Evolutionary conservation across 2,113 vertebrate species (phyloP).

Genomic region (Mormyrus iriodes): DNA sequence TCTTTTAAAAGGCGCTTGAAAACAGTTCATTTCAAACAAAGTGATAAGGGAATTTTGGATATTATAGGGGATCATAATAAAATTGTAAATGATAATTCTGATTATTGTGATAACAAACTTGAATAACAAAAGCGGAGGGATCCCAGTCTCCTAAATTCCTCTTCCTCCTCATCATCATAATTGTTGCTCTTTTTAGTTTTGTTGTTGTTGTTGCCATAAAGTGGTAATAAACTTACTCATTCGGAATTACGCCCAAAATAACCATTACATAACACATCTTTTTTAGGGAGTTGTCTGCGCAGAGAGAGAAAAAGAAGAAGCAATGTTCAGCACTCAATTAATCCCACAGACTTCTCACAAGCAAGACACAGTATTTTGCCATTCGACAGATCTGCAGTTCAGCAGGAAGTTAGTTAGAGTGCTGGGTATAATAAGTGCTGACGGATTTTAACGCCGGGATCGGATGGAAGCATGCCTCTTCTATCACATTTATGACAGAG

Average conservation of each 20-base stretch:
- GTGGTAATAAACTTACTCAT: background rate
- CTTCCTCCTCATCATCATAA: background rate
- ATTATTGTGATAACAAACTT: background rate
- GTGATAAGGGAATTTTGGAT: background rate
- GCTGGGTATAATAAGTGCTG: background rate
- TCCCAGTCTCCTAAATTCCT: background rate
- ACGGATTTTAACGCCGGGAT: background rate
- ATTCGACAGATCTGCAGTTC: background rate
- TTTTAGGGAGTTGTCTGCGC: background rate
- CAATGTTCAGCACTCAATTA: background rate
- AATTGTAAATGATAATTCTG: background rate
- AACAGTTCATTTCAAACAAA: background rate
- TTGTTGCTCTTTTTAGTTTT: background rate
- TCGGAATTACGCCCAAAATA: background rate
- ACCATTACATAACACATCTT: background rate
- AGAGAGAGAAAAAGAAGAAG: background rate
- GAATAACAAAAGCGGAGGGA: background rate
- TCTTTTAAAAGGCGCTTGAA: background rate
- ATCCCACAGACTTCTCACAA: background rate
- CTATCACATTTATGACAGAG: background rate
- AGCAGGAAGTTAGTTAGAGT: background rate
- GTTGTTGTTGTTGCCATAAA: background rate
- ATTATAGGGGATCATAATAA: background rate
- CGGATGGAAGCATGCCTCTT: background rate
- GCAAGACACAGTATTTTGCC: background rate